Evolutionary conservation across 1,140 invertebrate species (phyloP).

Genomic region (Magallana angulata): DNA sequence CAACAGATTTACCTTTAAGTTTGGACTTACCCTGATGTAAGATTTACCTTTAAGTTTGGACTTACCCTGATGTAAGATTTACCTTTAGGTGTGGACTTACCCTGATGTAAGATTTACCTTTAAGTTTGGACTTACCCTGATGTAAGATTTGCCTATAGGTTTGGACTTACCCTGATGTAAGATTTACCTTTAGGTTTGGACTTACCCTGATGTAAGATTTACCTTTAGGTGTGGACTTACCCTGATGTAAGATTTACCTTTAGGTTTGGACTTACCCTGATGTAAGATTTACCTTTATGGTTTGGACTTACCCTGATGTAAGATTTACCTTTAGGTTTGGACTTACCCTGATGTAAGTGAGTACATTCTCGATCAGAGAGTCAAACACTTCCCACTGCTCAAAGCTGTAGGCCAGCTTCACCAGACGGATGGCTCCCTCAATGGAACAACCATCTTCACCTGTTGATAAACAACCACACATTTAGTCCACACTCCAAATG

Average conservation of each 20-base stretch:
- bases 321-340: no score
- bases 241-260: no score
- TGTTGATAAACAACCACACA: constrained; percentile 36
- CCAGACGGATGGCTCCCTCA: constrained; percentile 73
- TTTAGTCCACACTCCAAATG: not conserved
- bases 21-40: constrained; percentile 70
- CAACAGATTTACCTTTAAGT: no score
- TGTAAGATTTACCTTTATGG: no score
- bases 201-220: no score
- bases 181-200: no score
- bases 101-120: constrained; percentile 62
- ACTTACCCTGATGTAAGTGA: constrained; percentile 71
- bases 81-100: constrained; percentile 51
- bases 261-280: no score
- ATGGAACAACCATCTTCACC: constrained; percentile 76
- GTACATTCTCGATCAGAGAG: constrained; percentile 67
- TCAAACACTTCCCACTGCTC: constrained; percentile 79
- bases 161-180: constrained; percentile 70
- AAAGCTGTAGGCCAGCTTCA: constrained; percentile 78
- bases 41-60: no score
- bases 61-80: constrained; percentile 69
- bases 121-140: constrained; percentile 66
- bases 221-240: no score
- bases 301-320: no score
- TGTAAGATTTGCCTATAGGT: constrained; percentile 22